Base-by-base conservation (phyloP, 2,797 vertebrate species). In the Macropus fuliginosus region DNA sequence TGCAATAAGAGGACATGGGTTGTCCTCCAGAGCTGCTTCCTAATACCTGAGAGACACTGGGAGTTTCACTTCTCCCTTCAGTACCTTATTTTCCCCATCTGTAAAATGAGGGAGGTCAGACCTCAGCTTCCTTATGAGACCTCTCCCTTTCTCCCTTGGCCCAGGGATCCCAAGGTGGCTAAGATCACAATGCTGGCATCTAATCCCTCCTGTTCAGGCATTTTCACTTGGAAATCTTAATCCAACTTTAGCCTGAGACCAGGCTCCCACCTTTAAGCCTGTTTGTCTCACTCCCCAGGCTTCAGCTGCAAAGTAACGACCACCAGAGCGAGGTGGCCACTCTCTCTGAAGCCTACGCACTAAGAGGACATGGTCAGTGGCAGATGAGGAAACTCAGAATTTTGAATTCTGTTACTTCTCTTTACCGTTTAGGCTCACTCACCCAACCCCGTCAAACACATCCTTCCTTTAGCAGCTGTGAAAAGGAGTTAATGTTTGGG, bases 41-140 rank as follows among this genome's bases (percentile, higher is more conserved):
- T 40, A n/a, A 74, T 1, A 40, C 14, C 12, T 46, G 40, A 87
- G 74, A 87, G 21, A 87, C 3, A 27, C 0, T 87, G 74, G 3
- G 40, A 87, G 50, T 12, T 21, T 87, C 40, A 46, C 18, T 87
- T 27, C 9, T 87, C 21, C 40, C 27, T 87, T 87, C n/a, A 9
- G 21, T 46, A 18, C n/a, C 66, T 81, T 10, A 50, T 27, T 87
- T 56, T 93, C 18, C 34, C 91, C 91, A 1, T 94, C n/a, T 81
- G 18, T 81, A 74, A 40, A 89, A 95, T 92, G 55, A 1, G 62
- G 13, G 59, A 24, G 91, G 1, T 28, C 28, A 92, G 74, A 95
- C 14, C 28, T 94, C 81, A 92, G 94, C 66, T 94, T 74, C 91
- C 55, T 28, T 90, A 66, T 66, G 74, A 87, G 74, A 50, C 21